These are phyloP conservation scores for Caenorhabditis wallacei DNA, from an alignment of 2,888 invertebrate species.

Conservation along the genomic window DNA sequence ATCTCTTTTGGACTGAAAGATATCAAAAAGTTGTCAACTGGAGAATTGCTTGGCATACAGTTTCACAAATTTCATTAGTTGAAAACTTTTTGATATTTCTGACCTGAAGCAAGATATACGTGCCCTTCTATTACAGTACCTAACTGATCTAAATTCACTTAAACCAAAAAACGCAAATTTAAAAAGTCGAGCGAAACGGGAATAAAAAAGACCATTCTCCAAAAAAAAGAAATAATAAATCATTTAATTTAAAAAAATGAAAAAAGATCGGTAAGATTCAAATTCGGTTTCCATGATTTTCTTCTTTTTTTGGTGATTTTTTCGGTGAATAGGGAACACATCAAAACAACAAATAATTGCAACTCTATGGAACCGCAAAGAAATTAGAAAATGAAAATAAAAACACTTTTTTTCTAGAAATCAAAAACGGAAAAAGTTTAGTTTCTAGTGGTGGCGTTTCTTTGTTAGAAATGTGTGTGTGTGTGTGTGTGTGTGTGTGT, in stretches of 20 bases:
- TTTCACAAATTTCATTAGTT: no score
- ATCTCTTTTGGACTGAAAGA: no score
- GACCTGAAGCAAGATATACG: no score
- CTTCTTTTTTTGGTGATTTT: conserved; percentile 8
- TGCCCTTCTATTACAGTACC: no score
- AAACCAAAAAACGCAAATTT: conserved; percentile 11
- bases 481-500: background rate
- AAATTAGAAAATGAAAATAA: background rate
- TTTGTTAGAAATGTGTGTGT: conserved; percentile 4
- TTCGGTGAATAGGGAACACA: background rate
- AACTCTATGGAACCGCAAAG: conserved; percentile 48
- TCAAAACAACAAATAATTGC: conserved; percentile 40
- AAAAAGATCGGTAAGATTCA: conserved; percentile 59
- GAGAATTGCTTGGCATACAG: no score
- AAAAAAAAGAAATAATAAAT: background rate
- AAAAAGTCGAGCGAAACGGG: conserved; percentile 15
- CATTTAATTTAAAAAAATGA: no score
- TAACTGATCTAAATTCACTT: background rate
- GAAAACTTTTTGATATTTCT: no score
- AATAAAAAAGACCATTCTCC: conserved; percentile 41
- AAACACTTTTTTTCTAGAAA: no score
- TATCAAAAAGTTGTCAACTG: no score
- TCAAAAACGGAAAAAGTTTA: background rate
- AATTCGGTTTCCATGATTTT: conserved; percentile 32
- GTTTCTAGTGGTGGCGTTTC: background rate